phyloP scores from a whole-genome alignment of 2,113 vertebrate genomes.

The Rallus limicola region DNA sequence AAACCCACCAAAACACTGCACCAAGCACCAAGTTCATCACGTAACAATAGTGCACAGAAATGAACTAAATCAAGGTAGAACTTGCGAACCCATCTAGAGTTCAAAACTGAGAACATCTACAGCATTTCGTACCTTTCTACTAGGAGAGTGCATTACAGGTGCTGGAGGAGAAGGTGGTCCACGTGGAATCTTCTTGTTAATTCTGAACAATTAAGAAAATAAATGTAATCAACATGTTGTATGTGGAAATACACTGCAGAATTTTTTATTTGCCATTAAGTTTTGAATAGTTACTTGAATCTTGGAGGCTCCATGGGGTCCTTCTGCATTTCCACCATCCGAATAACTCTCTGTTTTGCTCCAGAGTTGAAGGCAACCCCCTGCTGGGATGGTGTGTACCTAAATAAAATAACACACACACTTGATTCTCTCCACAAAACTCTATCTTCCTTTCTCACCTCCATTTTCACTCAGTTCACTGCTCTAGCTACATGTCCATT shows the following conservation, averaged over 20 bases:
- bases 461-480: not conserved
- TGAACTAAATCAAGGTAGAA: not conserved
- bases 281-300: slow-evolving; percentile 85
- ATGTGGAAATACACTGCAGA: not conserved
- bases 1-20: not conserved
- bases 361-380: slow-evolving; percentile 98
- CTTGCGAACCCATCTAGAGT: not conserved
- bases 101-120: not conserved
- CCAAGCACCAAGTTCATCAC: not conserved
- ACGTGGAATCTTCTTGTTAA: slow-evolving; percentile 98
- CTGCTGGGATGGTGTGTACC: slow-evolving; percentile 98
- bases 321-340: slow-evolving; percentile 99
- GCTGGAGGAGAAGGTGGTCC: slow-evolving; percentile 96
- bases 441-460: not conserved
- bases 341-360: slow-evolving; percentile 97
- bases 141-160: slow-evolving; percentile 99
- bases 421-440: not conserved
- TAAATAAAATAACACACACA: slow-evolving; percentile 53
- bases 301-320: slow-evolving; percentile 98
- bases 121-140: slow-evolving; percentile 87
- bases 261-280: not conserved
- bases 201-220: slow-evolving; percentile 77
- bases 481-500: not conserved
- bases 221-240: not conserved
- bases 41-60: not conserved